Evolutionary conservation across 53 echinoderm and acorn worm genomes (phyloP), one percentile per base, ranked within the genome.

Genomic region (Crossaster papposus): DNA sequence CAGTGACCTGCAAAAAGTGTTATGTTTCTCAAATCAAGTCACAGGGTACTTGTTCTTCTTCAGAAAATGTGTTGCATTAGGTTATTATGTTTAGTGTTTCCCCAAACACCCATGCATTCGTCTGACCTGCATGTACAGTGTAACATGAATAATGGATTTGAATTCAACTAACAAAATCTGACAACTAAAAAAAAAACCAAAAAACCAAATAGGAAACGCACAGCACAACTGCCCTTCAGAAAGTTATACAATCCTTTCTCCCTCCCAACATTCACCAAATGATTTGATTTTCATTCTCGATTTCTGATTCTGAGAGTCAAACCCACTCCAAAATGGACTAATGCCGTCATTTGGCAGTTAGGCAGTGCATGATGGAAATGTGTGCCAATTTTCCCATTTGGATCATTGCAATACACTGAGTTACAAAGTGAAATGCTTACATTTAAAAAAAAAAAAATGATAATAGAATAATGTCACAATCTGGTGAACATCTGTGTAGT

Each of bases 401-500:
- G 63, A 55, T 82, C 24, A 70, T 53, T 84, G 52, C 28, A 36
- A 72, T 84, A 84, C 84, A 84, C 53, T 72, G 71, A 72, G 70
- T 84, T 84, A 84, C 84, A 84, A 72, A 63, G 58, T 51, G 73
- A 84, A 84, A 84, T 84, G 84, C 65, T 84, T 84, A 84, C 84
- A 73, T 84, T 30, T 54, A 84, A 82, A 80, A 30, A 80, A 80
- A 81, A 82, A 72, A 71, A 52, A 72, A 51, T 72, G 72, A 84
- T 72, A 84, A 84, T 72, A 23, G 71, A 84, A n/a, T n/a, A 84
- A 65, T 72, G 72, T 32, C 84, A 84, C 84, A 72, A 84, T 84
- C 65, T 54, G 51, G 54, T 84, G 68, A 18, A 84, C 84, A 72
- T 51, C 84, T 72, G 84, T 53, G 84, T 72, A 84, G 72, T 72